phyloP scores from a whole-genome alignment of 2,797 vertebrate genomes.

The Hirundo rustica region DNA sequence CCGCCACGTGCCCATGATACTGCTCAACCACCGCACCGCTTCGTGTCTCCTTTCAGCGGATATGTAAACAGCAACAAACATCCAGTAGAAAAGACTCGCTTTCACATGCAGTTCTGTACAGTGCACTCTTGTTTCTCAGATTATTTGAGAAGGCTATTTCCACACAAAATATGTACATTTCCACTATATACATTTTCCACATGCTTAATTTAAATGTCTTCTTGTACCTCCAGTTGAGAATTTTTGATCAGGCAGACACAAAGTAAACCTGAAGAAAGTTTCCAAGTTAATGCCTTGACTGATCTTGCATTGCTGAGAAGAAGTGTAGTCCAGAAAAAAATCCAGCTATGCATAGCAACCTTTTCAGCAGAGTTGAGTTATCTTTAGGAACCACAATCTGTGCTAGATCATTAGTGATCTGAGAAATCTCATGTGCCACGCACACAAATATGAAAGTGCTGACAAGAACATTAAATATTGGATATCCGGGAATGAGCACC shows the following conservation, averaged over 20 bases:
- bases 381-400: constrained; percentile 96
- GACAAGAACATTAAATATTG: constrained; percentile 90
- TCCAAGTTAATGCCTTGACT: constrained; percentile 64
- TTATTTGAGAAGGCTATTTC: constrained; percentile 4
- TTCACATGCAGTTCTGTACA: constrained; percentile 70
- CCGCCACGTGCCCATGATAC: not conserved
- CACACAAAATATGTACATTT: constrained; percentile 53
- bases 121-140: constrained; percentile 38
- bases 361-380: constrained; percentile 84
- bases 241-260: constrained; percentile 43
- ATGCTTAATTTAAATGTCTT: constrained; percentile 20
- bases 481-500: constrained; percentile 93
- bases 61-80: constrained; percentile 64
- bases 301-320: constrained; percentile 77
- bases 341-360: constrained; percentile 79
- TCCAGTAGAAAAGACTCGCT: constrained; percentile 69
- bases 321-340: constrained; percentile 83
- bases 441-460: constrained; percentile 99
- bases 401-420: constrained; percentile 95
- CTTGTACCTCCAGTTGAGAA: constrained; percentile 46
- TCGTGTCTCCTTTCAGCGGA: constrained; percentile 24
- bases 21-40: not conserved
- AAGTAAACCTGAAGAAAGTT: constrained; percentile 49
- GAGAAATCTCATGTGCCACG: constrained; percentile 95
- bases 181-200: constrained; percentile 58